Evolutionary conservation across 2,113 vertebrate species (phyloP).

Genomic region (Taxidea taxus): DNA sequence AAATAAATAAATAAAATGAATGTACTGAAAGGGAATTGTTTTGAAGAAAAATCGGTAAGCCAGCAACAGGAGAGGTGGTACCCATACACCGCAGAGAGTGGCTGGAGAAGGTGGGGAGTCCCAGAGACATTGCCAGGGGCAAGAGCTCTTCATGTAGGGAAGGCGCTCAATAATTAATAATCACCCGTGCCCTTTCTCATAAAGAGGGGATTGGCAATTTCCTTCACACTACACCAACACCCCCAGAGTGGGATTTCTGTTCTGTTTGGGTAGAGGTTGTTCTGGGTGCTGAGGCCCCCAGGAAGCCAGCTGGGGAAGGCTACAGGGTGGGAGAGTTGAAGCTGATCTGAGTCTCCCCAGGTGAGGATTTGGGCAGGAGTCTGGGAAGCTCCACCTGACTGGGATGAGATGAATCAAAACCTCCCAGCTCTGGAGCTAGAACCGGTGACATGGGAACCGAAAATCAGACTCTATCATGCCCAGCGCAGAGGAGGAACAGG

Average conservation of each 20-base stretch:
- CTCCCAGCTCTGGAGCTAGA: not conserved
- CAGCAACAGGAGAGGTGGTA: not conserved
- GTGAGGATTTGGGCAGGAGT: not conserved
- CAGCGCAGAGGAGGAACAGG: not conserved
- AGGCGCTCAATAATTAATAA: too few relatives aligned
- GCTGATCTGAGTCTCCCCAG: not conserved
- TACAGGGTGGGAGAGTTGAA: not conserved
- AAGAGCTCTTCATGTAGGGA: not conserved
- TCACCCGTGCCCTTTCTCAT: too few relatives aligned
- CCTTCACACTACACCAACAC: not conserved
- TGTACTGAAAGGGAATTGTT: not conserved
- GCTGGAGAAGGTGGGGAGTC: not conserved
- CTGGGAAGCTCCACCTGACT: not conserved
- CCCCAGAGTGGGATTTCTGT: not conserved
- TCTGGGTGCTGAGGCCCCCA: not conserved
- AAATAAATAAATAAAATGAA: not conserved
- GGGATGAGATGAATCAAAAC: not conserved
- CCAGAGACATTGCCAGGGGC: rapidly evolving
- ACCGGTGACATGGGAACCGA: not conserved
- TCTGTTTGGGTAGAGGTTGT: rapidly evolving
- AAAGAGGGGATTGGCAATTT: not conserved
- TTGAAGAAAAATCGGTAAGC: not conserved
- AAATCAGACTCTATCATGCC: not conserved
- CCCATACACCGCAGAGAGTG: not conserved
- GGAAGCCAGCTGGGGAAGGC: not conserved